phyloP scores from a whole-genome alignment of 2,797 vertebrate species.

The Acipenser oxyrinchus region DNA sequence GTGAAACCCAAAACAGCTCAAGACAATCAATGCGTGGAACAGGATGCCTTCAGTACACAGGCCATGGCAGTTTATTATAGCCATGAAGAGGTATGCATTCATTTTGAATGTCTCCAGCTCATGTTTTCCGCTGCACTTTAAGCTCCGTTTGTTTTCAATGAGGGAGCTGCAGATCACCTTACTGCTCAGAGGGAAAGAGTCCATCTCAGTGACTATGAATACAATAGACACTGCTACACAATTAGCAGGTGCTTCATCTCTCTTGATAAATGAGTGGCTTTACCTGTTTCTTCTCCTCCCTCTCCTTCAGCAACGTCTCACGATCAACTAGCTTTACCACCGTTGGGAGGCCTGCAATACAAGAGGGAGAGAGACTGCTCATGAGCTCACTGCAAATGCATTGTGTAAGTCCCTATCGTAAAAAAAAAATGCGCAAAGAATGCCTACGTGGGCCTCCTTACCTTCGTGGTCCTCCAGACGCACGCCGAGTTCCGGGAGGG shows the following conservation, averaged over 20 bases:
- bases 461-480: conserved; percentile 95
- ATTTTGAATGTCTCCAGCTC: conserved; percentile 25
- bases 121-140: conserved; percentile 3
- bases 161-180: conserved; percentile 11
- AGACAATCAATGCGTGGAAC: conserved; percentile 24
- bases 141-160: conserved; percentile 10
- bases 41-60: conserved; percentile 16
- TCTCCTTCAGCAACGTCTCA: conserved; percentile 78
- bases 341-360: conserved; percentile 73
- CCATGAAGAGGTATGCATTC: conserved; percentile 18
- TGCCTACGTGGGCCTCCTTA: conserved; percentile 31
- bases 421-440: not conserved
- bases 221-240: not conserved
- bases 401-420: not conserved
- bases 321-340: conserved; percentile 89
- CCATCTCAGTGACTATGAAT: not conserved
- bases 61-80: conserved; percentile 5
- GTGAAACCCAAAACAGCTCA: conserved; percentile 22
- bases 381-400: not conserved
- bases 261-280: not conserved
- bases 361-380: conserved; percentile 8
- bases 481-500: conserved; percentile 85
- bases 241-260: not conserved
- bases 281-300: conserved; percentile 87
- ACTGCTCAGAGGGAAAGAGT: not conserved